Conservation (phyloP, 92 coral and sea anemone species). For the Zoanthus gigantus region DNA sequence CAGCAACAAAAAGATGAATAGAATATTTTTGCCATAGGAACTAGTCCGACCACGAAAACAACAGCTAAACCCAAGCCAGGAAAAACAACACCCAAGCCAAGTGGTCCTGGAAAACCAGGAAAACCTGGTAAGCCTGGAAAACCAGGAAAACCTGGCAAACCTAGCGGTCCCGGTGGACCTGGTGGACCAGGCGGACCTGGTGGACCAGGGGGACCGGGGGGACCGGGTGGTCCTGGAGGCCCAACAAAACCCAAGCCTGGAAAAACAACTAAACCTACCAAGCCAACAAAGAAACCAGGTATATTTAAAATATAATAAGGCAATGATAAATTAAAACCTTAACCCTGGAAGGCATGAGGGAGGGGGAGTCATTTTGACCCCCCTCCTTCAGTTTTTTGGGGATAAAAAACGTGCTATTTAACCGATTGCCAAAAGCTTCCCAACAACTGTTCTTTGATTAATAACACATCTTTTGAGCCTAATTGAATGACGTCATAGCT, state of each 20-base stretch:
- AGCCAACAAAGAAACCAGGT: constrained; percentile 53
- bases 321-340: background rate
- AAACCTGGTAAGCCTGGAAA: constrained; percentile 86
- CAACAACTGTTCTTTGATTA: too few species aligned
- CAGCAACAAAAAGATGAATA: background rate
- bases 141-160: constrained; percentile 60
- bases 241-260: constrained; percentile 78
- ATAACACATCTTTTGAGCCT: too few species aligned
- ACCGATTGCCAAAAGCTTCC: too few species aligned
- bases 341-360: too few species aligned
- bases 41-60: constrained; percentile 59
- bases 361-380: too few species aligned
- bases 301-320: background rate
- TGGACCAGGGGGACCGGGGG: constrained; percentile 78
- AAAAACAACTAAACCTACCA: constrained; percentile 62
- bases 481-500: too few species aligned
- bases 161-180: constrained; percentile 61
- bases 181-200: constrained; percentile 78
- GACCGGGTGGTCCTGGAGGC: constrained; percentile 77
- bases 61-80: constrained; percentile 71
- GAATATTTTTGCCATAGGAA: constrained; percentile 9
- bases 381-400: too few species aligned
- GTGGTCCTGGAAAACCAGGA: constrained; percentile 89
- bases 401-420: too few species aligned
- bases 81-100: constrained; percentile 79